These are phyloP conservation scores for Acanthiza pusilla DNA, from an alignment of 2,797 vertebrate species.

Conservation along the genomic window DNA sequence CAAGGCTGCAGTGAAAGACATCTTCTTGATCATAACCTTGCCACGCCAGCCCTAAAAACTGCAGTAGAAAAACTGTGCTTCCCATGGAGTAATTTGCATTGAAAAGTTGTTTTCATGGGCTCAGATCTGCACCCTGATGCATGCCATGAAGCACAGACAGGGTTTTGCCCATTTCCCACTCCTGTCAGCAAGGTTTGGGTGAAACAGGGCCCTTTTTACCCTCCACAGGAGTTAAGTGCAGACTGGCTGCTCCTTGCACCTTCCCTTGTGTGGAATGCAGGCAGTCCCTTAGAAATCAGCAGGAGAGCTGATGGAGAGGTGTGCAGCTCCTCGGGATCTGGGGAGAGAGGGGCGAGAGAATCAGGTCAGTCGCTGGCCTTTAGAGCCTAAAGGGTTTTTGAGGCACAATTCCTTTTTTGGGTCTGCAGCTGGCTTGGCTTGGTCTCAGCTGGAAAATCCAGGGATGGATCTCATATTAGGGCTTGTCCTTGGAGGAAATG, in stretches of 20 bases:
- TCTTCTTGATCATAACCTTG: not conserved
- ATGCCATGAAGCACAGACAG: not conserved
- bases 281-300: not conserved
- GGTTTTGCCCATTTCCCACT: not conserved
- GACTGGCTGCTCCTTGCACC: not conserved
- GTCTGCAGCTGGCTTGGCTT: slow-evolving; percentile 28
- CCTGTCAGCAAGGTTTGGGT: not conserved
- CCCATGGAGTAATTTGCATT: not conserved
- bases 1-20: not conserved
- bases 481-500: not conserved
- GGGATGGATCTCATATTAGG: not conserved
- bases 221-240: not conserved
- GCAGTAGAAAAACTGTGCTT: not conserved
- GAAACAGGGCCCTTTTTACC: not conserved
- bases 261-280: not conserved
- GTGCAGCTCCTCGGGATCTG: not conserved
- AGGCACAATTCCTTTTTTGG: not conserved
- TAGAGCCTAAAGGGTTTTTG: not conserved
- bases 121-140: not conserved
- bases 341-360: not conserved
- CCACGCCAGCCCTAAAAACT: not conserved
- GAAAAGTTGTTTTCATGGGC: not conserved
- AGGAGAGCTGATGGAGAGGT: not conserved
- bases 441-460: not conserved
- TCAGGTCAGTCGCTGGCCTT: not conserved